Conservation (phyloP, 37 sponge, comb jelly and placozoan species). For the Tethya wilhelma region DNA sequence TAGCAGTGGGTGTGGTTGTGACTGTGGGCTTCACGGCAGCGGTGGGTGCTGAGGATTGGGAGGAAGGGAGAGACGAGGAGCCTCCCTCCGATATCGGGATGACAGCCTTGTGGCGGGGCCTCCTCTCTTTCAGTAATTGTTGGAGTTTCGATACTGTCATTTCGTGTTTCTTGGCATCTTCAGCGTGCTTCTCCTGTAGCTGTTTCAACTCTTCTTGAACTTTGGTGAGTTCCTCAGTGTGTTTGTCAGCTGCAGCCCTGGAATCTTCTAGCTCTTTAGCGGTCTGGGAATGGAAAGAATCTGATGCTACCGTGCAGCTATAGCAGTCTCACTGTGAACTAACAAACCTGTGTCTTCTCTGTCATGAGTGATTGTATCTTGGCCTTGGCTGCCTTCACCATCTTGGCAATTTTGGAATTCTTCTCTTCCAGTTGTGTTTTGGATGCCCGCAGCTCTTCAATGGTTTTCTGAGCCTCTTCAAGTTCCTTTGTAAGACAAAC, state of each 20-base stretch:
- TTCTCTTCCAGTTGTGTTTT: slow-evolving; percentile 40
- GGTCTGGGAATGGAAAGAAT: background rate
- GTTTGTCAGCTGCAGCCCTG: background rate
- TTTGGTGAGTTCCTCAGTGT: background rate
- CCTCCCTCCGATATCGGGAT: background rate
- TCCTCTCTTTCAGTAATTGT: slow-evolving; percentile 41
- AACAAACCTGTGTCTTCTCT: slow-evolving; percentile 45
- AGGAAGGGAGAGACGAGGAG: slow-evolving; percentile 10
- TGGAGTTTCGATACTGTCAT: slow-evolving; percentile 28
- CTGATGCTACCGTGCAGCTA: background rate
- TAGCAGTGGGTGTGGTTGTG: slow-evolving; percentile 76
- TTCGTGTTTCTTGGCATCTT: slow-evolving; percentile 21
- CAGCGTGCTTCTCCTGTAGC: slow-evolving; percentile 25
- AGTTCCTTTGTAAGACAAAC: slow-evolving; percentile 36
- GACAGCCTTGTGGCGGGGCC: slow-evolving; percentile 35
- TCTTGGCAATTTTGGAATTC: slow-evolving; percentile 17
- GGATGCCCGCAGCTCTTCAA: slow-evolving; percentile 37
- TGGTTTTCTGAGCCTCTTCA: slow-evolving; percentile 63
- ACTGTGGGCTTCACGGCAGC: slow-evolving; percentile 73
- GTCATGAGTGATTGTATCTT: slow-evolving; percentile 35
- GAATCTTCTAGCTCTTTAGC: slow-evolving; percentile 28
- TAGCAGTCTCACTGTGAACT: background rate
- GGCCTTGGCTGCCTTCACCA: slow-evolving; percentile 16
- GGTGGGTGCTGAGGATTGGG: slow-evolving; percentile 53
- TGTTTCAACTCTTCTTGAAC: slow-evolving; percentile 14